Evolutionary conservation across 2,888 invertebrate genomes (phyloP), one percentile per base, ranked within the genome.

Genomic region (Cotesia congregata): DNA sequence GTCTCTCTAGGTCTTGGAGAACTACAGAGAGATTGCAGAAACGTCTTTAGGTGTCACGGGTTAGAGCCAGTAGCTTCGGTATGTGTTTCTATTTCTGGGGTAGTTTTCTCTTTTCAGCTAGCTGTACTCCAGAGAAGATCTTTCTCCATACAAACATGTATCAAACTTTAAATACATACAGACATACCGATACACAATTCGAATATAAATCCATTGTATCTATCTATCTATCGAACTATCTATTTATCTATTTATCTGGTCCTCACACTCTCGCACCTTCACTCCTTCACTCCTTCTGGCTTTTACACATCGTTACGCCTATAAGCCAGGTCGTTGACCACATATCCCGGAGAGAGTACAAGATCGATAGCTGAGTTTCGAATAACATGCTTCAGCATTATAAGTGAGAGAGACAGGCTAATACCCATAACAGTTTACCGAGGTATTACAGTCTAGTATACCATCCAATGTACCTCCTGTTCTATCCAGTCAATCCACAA

Each of bases 311-410:
- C 64, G 64, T 72, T 72, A 62, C 41, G 61, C 64, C 64, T 17
- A 72, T 72, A 72, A 64, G 62, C 72, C 41, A 15, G 72, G 76
- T 74, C 67, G 59, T 72, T 61, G 67, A 72, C 71, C 67, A 71
- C 12, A 50, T 41, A 59, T 69, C 60, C 41, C 30, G 40, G 39
- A 59, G 59, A 75, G 40, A 38, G 17, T 38, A 65, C 17, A 41
- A 77, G 65, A 67, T 61, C 68, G 40, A 77, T 65, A 50, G 62
- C 39, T 7, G n/a, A 64, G 67, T 68, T 62, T 60, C 41, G 68
- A 38, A 17, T n/a, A 5, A 67, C 39, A 30, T 7, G 65, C 65
- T n/a, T 70, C 5, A 62, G 60, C 65, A 59, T 67, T 75, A 75
- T 38, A 6, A 72, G 41, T 61, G 30, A 39, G 20, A 15, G 71